Evolutionary conservation across 2,113 vertebrate species (phyloP).

Genomic region (Desmodus rotundus): DNA sequence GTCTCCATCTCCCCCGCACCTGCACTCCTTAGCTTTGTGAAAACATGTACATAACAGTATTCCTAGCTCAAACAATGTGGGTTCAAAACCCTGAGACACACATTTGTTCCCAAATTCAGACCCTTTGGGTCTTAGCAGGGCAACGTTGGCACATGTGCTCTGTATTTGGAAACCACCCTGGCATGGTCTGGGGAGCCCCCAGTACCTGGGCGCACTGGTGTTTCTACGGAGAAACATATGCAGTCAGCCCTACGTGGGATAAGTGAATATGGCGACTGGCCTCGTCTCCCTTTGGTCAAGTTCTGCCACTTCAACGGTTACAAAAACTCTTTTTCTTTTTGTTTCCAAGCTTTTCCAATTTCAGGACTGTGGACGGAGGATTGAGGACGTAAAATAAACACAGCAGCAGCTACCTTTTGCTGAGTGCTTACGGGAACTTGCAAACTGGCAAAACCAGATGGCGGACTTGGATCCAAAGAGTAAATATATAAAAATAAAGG

Average conservation of each 20-base stretch:
- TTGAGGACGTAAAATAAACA: neutral
- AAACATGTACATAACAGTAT: neutral
- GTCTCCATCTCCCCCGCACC: too few relatives aligned
- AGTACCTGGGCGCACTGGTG: neutral
- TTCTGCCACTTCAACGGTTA: neutral
- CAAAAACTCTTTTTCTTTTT: neutral
- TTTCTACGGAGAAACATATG: fast-evolving
- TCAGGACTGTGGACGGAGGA: neutral
- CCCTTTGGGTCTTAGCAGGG: neutral
- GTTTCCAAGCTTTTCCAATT: neutral
- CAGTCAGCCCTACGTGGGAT: neutral
- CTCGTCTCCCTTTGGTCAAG: neutral
- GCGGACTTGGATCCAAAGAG: neutral
- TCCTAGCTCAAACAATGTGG: neutral
- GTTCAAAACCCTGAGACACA: neutral
- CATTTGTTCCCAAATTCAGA: neutral
- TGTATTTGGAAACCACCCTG: neutral
- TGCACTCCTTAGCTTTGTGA: neutral
- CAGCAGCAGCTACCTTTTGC: neutral
- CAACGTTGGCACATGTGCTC: fast-evolving
- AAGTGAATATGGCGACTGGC: fast-evolving
- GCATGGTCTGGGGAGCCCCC: neutral
- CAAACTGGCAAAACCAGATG: neutral
- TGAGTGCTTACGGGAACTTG: neutral
- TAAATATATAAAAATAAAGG: neutral